phyloP scores from a whole-genome alignment of 2,113 vertebrate species.

The Acrocephalus kingi region DNA sequence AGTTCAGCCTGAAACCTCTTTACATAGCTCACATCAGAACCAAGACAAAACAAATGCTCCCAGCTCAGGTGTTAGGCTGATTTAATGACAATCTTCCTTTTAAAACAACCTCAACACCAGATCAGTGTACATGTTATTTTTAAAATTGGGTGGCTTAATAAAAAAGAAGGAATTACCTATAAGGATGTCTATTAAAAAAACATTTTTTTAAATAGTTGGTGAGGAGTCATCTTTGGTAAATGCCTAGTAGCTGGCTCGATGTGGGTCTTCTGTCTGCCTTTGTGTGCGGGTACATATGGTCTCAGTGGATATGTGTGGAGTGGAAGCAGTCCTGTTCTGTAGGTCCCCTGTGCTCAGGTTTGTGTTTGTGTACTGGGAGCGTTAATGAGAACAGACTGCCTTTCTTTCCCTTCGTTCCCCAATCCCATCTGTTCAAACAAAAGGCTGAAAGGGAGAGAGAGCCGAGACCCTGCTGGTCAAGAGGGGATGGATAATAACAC shows the following conservation, averaged over 20 bases:
- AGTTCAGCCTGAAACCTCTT: neutral
- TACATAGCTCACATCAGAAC: neutral
- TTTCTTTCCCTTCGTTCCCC: conserved; percentile 77
- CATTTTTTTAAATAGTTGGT: neutral
- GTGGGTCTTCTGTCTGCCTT: conserved; percentile 55
- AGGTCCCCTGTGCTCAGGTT: conserved; percentile 76
- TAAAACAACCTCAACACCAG: neutral
- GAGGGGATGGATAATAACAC: conserved; percentile 83
- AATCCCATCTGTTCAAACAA: conserved; percentile 86
- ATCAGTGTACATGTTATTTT: neutral
- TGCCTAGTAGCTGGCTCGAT: conserved; percentile 19
- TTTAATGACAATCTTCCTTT: neutral
- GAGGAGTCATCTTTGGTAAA: conserved; percentile 49
- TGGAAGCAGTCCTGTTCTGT: conserved; percentile 67
- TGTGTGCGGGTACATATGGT: conserved; percentile 62
- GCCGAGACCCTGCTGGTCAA: conserved; percentile 84
- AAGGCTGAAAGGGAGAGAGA: conserved; percentile 82
- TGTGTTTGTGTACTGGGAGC: conserved; percentile 80
- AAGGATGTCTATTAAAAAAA: neutral
- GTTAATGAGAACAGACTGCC: conserved; percentile 84
- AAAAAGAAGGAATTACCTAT: neutral
- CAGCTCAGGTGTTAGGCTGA: neutral
- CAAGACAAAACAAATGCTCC: neutral
- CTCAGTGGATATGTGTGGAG: conserved; percentile 62
- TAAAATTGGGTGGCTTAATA: conserved; percentile 1